Percentiles rank a stretch among this genome's conserved stretches.
phyloP scores from a whole-genome alignment of 1,140 invertebrate genomes.

The Myzus persicae region DNA sequence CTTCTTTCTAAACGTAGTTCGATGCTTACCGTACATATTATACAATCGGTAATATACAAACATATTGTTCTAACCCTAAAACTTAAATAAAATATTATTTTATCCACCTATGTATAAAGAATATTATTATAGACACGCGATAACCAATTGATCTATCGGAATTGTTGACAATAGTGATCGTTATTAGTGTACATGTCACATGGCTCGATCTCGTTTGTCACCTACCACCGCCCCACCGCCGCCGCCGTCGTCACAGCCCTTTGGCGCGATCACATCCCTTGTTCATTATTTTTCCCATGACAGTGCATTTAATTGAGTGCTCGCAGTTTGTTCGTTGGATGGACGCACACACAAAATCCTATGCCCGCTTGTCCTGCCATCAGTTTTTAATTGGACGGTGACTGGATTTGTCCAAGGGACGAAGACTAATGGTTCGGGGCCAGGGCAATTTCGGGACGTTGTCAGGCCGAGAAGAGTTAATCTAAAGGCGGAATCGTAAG shows the following conservation, averaged over 20 bases:
- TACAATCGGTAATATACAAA: not conserved
- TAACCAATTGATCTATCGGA: constrained; percentile 2
- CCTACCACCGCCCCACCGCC: not conserved
- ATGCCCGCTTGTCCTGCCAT: not conserved
- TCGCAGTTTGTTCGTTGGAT: constrained; percentile 29
- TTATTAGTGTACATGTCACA: constrained; percentile 29
- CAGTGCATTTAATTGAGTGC: constrained; percentile 40
- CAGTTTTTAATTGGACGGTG: constrained; percentile 54
- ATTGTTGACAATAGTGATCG: constrained; percentile 8
- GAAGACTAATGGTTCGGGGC: constrained; percentile 44
- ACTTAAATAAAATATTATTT: not conserved
- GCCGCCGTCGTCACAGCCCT: not conserved
- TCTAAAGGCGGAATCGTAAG: constrained; percentile 36
- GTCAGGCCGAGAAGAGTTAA: constrained; percentile 53
- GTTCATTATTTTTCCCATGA: constrained; percentile 50
- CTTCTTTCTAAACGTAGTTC: not conserved
- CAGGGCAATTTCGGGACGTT: constrained; percentile 38
- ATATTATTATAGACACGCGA: not conserved
- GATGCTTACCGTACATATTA: not conserved
- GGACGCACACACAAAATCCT: constrained; percentile 32
- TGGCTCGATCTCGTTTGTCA: constrained; percentile 46
- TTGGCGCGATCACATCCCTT: constrained; percentile 23
- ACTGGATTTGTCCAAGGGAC: constrained; percentile 47
- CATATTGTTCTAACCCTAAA: not conserved
- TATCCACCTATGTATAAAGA: too few species aligned